These are phyloP conservation scores for Drosophila mojavensis DNA, from an alignment of 1,140 invertebrate genomes.

Conservation along the genomic window DNA sequence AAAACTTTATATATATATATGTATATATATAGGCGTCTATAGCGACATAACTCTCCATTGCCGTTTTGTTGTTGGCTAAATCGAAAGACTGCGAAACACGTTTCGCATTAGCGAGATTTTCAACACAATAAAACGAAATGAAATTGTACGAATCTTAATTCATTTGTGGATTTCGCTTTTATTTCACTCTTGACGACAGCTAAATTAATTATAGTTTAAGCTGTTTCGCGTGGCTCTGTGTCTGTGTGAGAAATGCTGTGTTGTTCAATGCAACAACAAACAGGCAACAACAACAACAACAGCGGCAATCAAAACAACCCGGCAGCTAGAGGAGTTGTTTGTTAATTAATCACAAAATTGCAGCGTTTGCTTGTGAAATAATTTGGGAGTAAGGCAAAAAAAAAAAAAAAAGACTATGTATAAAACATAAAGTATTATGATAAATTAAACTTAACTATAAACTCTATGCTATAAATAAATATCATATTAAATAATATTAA, in stretches of 20 bases:
- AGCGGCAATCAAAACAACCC: slow-evolving; percentile 31
- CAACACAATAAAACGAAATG: slow-evolving; percentile 13
- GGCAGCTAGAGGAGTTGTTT: slow-evolving; percentile 30
- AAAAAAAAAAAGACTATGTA: no score
- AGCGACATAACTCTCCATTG: slow-evolving; percentile 5
- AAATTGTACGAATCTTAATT: slow-evolving; percentile 43
- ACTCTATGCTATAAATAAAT: not conserved
- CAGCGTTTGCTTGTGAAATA: slow-evolving; percentile 5
- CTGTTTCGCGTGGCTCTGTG: not conserved
- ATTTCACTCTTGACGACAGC: slow-evolving; percentile 53
- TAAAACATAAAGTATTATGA: no score
- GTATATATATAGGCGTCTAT: not conserved
- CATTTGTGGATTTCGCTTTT: slow-evolving; percentile 38
- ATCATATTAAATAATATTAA: not conserved
- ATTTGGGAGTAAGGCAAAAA: not conserved
- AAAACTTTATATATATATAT: not conserved
- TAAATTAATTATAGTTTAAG: slow-evolving; percentile 47
- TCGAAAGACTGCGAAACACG: slow-evolving; percentile 47
- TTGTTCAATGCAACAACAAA: slow-evolving; percentile 11
- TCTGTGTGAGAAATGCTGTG: slow-evolving; percentile 27
- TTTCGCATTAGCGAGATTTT: slow-evolving; percentile 34
- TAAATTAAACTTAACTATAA: no score
- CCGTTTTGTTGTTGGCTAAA: slow-evolving; percentile 8
- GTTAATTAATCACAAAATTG: slow-evolving; percentile 37
- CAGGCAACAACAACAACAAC: not conserved